Percentiles rank a stretch among this genome's conserved stretches.
Conservation (phyloP, 2,888 invertebrate genomes). For the Disparrhopalites patrizii region DNA sequence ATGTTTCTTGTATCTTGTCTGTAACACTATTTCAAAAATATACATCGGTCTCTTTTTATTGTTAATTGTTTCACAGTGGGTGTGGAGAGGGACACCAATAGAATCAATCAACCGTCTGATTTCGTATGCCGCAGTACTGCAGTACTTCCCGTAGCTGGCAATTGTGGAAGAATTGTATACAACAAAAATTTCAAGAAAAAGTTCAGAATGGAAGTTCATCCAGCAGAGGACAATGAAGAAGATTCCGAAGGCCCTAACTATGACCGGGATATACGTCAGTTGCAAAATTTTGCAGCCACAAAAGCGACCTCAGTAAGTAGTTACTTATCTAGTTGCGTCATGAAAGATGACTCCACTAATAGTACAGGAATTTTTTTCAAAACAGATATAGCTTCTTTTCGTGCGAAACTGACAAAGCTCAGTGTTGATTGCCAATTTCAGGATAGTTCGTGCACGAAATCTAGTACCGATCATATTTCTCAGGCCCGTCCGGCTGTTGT, state of each 20-base stretch:
- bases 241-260: background rate
- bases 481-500: background rate
- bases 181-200: background rate
- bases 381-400: no score
- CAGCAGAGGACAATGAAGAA: no score
- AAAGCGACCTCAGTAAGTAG: background rate
- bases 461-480: background rate
- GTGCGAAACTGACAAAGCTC: background rate
- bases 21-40: background rate
- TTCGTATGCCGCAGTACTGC: background rate
- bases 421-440: background rate
- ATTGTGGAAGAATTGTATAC: background rate
- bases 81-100: background rate
- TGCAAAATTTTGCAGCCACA: no score
- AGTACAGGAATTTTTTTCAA: no score
- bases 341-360: background rate
- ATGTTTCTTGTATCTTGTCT: no score
- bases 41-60: background rate
- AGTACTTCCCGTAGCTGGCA: background rate
- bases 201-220: slow-evolving; percentile 18
- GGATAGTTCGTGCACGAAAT: background rate
- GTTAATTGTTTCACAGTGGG: background rate
- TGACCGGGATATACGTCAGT: no score
- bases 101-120: background rate
- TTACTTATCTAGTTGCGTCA: slow-evolving; percentile 3